These are phyloP conservation scores for Ormia ochracea DNA, from an alignment of 2,888 invertebrate species.

Conservation along the genomic window DNA sequence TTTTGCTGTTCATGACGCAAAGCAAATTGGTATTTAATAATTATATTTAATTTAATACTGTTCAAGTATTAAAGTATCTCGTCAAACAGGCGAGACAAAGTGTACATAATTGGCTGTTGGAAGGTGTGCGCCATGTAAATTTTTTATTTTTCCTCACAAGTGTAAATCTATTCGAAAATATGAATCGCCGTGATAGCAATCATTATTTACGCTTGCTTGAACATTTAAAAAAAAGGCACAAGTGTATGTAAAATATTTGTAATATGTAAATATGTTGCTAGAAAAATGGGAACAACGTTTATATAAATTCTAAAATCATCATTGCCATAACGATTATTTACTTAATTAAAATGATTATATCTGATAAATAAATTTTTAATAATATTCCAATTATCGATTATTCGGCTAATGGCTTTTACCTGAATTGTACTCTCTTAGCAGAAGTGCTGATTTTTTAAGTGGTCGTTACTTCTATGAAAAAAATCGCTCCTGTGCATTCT, in stretches of 20 bases:
- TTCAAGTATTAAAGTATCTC: conserved; percentile 44
- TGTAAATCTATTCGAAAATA: neutral
- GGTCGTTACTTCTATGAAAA: too few relatives aligned
- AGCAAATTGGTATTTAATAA: neutral
- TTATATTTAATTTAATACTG: neutral
- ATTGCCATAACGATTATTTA: neutral
- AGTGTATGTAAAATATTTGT: conserved; percentile 50
- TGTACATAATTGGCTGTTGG: neutral
- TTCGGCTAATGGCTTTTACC: too few relatives aligned
- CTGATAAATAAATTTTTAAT: neutral
- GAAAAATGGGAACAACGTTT: neutral
- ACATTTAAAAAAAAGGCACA: conserved; percentile 66
- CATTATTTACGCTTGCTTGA: conserved; percentile 71
- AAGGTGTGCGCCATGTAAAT: neutral
- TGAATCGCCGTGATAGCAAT: conserved; percentile 68
- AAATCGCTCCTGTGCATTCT: too few relatives aligned
- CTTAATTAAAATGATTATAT: conserved; percentile 2
- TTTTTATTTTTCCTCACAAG: neutral
- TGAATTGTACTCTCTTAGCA: too few relatives aligned
- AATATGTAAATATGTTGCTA: neutral
- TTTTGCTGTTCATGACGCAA: neutral
- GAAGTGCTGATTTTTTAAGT: too few relatives aligned
- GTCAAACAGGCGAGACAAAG: neutral
- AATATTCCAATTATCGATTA: neutral
- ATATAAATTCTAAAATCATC: neutral